These are phyloP conservation scores for Luperina testacea DNA, from an alignment of 2,888 invertebrate species.

Conservation along the genomic window DNA sequence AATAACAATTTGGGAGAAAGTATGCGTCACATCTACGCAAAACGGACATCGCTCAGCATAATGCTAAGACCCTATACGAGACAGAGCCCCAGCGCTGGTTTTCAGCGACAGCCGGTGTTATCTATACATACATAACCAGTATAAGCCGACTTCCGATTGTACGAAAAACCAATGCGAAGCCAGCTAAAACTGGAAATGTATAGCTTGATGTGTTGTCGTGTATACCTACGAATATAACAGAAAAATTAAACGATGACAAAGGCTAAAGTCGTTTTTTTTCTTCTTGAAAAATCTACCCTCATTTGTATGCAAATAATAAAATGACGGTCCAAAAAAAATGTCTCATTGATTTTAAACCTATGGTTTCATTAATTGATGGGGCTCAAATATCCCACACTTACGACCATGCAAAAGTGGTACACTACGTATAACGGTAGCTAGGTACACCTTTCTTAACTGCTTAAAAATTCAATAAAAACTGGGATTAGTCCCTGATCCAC, in stretches of 20 bases:
- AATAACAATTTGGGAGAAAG: no score
- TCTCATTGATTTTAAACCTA: background rate
- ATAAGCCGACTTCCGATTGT: background rate
- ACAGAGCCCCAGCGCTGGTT: no score
- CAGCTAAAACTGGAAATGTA: no score
- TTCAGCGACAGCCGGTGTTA: no score
- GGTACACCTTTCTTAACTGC: no score
- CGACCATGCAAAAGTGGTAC: background rate
- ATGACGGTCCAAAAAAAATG: background rate
- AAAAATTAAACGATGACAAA: background rate
- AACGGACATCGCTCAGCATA: no score
- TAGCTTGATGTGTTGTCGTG: background rate
- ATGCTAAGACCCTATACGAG: no score
- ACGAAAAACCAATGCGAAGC: background rate
- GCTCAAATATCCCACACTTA: background rate
- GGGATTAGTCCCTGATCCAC: background rate
- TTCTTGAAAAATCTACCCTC: slow-evolving; percentile 6
- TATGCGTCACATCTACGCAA: no score
- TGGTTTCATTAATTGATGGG: background rate
- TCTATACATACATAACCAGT: no score
- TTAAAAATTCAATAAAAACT: slow-evolving; percentile 10
- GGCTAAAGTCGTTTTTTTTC: background rate
- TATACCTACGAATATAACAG: background rate
- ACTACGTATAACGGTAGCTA: background rate
- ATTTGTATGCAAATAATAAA: background rate